A percentile compares a stretch with the other conserved stretches of the same genome.
Conservation (phyloP, 1,140 invertebrate genomes). For the Phenacoccus solenopsis region DNA sequence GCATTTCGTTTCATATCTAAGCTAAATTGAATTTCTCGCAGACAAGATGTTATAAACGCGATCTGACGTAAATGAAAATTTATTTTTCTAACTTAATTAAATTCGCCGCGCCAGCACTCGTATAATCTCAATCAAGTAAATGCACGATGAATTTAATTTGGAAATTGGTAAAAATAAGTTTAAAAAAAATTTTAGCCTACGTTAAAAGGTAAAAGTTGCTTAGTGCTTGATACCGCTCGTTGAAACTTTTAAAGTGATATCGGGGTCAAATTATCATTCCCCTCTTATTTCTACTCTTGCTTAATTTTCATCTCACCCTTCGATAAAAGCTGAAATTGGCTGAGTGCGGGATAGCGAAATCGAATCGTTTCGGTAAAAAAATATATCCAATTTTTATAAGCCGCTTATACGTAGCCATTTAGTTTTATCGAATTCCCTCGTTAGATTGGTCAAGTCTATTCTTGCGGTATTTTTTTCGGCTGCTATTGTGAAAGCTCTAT, state of each 20-base stretch:
- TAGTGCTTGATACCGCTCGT: neutral
- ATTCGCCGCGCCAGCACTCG: neutral
- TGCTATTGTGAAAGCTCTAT: too few relatives aligned
- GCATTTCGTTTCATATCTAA: neutral
- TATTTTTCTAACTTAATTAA: neutral
- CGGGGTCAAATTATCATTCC: constrained; percentile 1
- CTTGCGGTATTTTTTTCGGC: too few relatives aligned
- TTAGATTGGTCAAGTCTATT: too few relatives aligned
- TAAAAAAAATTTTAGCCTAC: neutral
- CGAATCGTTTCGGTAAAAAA: too few relatives aligned
- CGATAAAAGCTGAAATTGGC: neutral
- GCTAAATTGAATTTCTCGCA: neutral
- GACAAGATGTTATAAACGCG: neutral
- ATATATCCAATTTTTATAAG: too few relatives aligned
- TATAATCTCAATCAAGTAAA: too few relatives aligned
- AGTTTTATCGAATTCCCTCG: too few relatives aligned
- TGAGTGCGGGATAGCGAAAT: neutral
- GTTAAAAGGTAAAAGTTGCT: neutral
- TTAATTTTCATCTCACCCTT: constrained; percentile 2
- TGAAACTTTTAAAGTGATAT: neutral
- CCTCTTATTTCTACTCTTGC: neutral
- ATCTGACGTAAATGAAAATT: neutral
- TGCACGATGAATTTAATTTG: neutral
- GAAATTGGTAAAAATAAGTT: neutral
- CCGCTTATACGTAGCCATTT: too few relatives aligned